Conservation (phyloP, 37 sponge, comb jelly and placozoan genomes). For the Cliona cf. orientalis region DNA sequence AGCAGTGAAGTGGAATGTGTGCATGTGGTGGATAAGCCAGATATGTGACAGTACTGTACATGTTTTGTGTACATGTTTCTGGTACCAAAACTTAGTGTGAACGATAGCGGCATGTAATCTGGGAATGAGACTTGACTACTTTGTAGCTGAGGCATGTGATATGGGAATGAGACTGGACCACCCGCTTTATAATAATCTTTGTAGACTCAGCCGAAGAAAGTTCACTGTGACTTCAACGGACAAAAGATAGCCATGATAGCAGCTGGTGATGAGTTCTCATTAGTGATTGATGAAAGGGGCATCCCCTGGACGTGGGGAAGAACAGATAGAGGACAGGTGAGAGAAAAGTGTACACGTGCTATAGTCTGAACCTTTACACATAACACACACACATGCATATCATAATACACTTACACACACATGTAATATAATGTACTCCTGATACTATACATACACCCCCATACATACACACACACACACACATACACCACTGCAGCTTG, state of each 20-base stretch:
- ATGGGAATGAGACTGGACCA: no score
- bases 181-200: not conserved
- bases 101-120: not conserved
- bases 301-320: slow-evolving; percentile 80
- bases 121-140: not conserved
- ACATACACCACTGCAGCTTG: no score
- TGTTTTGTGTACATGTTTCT: not conserved
- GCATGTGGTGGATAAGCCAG: no score
- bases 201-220: slow-evolving; percentile 44
- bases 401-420: no score
- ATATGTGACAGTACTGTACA: no score
- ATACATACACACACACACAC: no score
- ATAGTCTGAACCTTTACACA: no score
- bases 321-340: slow-evolving; percentile 74
- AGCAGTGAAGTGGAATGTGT: no score
- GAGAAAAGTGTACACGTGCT: no score
- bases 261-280: slow-evolving; percentile 81
- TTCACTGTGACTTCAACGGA: slow-evolving; percentile 24
- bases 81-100: not conserved
- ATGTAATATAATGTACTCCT: no score
- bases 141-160: not conserved
- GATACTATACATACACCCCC: no score
- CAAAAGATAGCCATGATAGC: slow-evolving; percentile 47
- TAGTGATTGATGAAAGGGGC: slow-evolving; percentile 70
- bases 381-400: no score